phyloP scores from a whole-genome alignment of 2,113 vertebrate genomes.

The Apodemus speciosus region DNA sequence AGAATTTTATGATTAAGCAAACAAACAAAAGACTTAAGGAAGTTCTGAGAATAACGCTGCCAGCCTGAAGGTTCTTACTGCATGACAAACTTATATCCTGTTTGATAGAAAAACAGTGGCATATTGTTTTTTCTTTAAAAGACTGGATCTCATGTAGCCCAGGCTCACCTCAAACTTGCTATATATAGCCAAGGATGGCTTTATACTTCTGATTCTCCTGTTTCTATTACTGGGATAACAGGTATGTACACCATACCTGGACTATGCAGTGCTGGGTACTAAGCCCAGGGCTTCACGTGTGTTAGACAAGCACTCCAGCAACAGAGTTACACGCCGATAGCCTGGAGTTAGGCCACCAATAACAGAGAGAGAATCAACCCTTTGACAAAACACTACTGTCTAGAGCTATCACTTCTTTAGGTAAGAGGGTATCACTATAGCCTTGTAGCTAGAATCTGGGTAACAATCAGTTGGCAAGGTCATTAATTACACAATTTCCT shows the following conservation, averaged over 20 bases:
- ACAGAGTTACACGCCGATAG: not conserved
- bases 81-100: not conserved
- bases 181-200: not conserved
- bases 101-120: not conserved
- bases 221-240: not conserved
- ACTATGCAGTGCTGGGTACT: not conserved
- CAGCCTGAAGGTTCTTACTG: not conserved
- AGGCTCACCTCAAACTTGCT: not conserved
- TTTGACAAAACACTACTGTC: not conserved
- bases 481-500: constrained; percentile 15
- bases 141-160: not conserved
- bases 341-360: not conserved
- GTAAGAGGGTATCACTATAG: not conserved
- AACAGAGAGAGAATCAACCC: not conserved
- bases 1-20: not conserved
- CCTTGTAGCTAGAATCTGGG: not conserved
- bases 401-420: not conserved
- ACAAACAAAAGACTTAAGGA: too few relatives aligned
- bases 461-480: not conserved
- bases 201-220: not conserved
- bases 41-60: not conserved
- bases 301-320: not conserved
- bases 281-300: not conserved
- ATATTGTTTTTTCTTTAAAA: not conserved
- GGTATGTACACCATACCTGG: not conserved